Evolutionary conservation across 92 coral and sea anemone species (phyloP), one percentile per base, ranked within the genome.

Genomic region (Hydrozoanthus gracilis): DNA sequence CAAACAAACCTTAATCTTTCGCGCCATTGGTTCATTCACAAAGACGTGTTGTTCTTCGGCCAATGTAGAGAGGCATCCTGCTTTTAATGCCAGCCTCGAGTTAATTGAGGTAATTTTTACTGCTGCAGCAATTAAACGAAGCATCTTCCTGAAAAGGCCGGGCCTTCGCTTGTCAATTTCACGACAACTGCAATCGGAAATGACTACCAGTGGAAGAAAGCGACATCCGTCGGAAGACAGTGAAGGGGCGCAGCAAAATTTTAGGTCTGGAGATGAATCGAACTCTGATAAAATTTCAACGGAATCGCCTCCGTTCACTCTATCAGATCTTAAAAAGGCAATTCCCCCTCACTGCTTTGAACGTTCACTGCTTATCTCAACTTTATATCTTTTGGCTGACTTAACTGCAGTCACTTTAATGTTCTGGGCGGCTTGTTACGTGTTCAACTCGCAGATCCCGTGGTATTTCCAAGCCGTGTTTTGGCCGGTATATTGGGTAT

Each of bases 401-500:
- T 56, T 95, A 58, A 54, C 87, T 7, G 78, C 91, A 61, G 93
- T 95, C 13, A 47, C 88, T 15, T 77, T 87, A 0, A 56, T 95
- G 71, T 91, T 86, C 77, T 62, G 62, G 15, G 73, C 66, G 5
- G 98, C 91, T 11, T 65, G 77, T 48, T 90, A 74, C 83, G 93
- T 92, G 48, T 95, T 90, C 47, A 54, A 89, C 82, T 82, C 98
- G 17, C 86, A 87, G 48, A 73, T 91, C 44, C 94, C 95, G 16
- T 86, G 92, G 88, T 92, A 88, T 64, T 86, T 47, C 14, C 91
- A 95, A 50, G 92, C 69, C 6, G 51, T 91, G 6, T 91, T 95
- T 85, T 95, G 98, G 94, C 99, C 98, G 4, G 93, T 87, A 8
- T 95, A 95, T 70, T 96, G 99, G 99, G 76, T 91, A 13, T 91